Evolutionary conservation across 1,140 invertebrate species (phyloP), one percentile per base, ranked within the genome.

Genomic region (Leptopilina clavipes): DNA sequence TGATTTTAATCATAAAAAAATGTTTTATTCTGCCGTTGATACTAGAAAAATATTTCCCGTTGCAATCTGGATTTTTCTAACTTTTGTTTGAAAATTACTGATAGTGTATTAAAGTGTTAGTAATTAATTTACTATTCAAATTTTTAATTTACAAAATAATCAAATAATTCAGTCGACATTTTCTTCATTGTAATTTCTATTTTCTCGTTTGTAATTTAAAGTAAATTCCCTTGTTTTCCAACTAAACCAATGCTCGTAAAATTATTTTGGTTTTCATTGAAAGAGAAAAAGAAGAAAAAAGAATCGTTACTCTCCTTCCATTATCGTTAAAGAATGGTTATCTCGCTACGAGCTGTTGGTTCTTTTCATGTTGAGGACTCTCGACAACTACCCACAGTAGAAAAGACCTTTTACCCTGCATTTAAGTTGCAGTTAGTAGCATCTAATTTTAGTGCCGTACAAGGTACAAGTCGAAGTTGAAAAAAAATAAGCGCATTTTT

Each of bases 301-400:
- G 5, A 31, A 31, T 52, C 14, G 48, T 52, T 52, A 52, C 48
- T 52, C 48, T 52, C n/a, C n/a, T 40, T n/a, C 48, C 48, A 52
- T 52, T 52, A 52, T 52, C 48, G 48, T 52, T 52, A 52, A 52
- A 52, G 48, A 52, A 52, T 52, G 48, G 48, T 52, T 52, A 52
- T 52, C 48, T 52, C 48, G 48, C 48, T 17, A 8, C 48, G 48
- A 52, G 17, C 48, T 52, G 48, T 52, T 52, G 44, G 17, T n/a
- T 52, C 8, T 3, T 52, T n/a, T 52, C 48, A n/a, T 52, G 48
- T 17, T 52, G 48, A 52, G 48, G 48, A 52, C 48, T 52, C 14
- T 17, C 14, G n/a, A 52, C 48, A 12, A 52, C 48, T 52, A 52
- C n/a, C 48, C 48, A 9, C 37, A 52, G 48, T 52, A 52, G 48